Evolutionary conservation across 2,797 vertebrate species (phyloP).

Genomic region (Platyrinchus mystaceus): DNA sequence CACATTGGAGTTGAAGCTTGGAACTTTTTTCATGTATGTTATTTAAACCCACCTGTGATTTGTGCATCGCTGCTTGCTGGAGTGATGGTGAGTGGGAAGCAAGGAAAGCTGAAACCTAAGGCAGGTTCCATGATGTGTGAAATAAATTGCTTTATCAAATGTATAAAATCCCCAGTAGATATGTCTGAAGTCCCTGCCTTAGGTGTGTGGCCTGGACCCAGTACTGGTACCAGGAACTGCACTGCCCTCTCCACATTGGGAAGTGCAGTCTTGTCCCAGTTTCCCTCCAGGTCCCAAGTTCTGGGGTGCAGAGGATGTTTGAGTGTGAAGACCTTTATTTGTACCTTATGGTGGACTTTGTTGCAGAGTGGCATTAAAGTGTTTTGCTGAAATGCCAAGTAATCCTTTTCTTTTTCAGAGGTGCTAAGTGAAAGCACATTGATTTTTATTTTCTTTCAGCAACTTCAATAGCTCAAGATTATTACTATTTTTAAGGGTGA

Average conservation of each 20-base stretch:
- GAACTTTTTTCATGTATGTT: not conserved
- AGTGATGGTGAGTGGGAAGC: not conserved
- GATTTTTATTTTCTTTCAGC: constrained; percentile 58
- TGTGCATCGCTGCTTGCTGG: not conserved
- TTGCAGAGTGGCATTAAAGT: constrained; percentile 39
- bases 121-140: not conserved
- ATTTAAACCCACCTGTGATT: not conserved
- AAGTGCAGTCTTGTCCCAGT: not conserved
- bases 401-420: constrained; percentile 38
- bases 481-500: constrained; percentile 61
- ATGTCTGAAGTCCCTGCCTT: not conserved
- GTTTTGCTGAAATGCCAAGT: constrained; percentile 36
- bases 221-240: not conserved
- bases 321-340: not conserved
- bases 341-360: not conserved
- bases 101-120: not conserved
- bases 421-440: constrained; percentile 46
- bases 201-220: accelerated
- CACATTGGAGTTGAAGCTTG: not conserved
- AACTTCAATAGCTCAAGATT: constrained; percentile 47
- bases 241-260: accelerated
- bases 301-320: not conserved
- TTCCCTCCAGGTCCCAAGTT: not conserved
- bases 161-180: not conserved
- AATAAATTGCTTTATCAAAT: not conserved